These are phyloP conservation scores for Mesocricetus auratus DNA, from an alignment of 2,113 vertebrate species.

Conservation along the genomic window DNA sequence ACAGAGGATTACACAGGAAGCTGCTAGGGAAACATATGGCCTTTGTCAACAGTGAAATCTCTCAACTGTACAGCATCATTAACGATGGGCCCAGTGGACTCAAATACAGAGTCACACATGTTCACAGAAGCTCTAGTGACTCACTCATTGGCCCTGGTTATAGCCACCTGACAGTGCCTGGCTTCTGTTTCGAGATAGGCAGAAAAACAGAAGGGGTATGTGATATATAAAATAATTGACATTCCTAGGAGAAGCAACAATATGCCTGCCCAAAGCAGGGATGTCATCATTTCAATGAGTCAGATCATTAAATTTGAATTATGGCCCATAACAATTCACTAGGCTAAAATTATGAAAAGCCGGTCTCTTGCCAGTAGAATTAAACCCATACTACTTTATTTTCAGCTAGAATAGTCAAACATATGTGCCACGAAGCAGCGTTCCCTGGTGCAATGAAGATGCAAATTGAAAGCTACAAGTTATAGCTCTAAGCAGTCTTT, in stretches of 20 bases:
- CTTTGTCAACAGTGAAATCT: constrained; percentile 68
- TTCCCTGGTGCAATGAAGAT: constrained; percentile 86
- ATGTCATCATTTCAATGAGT: constrained; percentile 86
- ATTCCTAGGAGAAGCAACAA: constrained; percentile 74
- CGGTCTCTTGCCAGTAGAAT: constrained; percentile 82
- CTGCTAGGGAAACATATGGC: constrained; percentile 58
- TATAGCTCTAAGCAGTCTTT: constrained; percentile 81
- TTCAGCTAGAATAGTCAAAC: constrained; percentile 85
- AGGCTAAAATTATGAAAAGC: constrained; percentile 84
- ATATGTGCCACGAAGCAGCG: constrained; percentile 81
- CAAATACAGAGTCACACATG: constrained; percentile 60
- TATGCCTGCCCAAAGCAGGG: constrained; percentile 70
- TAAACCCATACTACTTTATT: constrained; percentile 84
- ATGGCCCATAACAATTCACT: constrained; percentile 82
- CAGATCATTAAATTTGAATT: constrained; percentile 87
- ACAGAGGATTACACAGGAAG: constrained; percentile 53
- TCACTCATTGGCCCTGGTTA: not conserved
- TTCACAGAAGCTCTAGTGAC: constrained; percentile 32
- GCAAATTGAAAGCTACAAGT: constrained; percentile 86
- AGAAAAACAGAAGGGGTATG: not conserved
- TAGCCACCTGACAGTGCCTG: constrained; percentile 60
- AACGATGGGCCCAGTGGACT: not conserved
- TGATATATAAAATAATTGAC: constrained; percentile 72
- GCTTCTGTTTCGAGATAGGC: constrained; percentile 67
- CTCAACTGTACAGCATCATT: constrained; percentile 14